Evolutionary conservation across 2,888 invertebrate genomes (phyloP), one percentile per base, ranked within the genome.

Genomic region (Acrocera orbiculus): DNA sequence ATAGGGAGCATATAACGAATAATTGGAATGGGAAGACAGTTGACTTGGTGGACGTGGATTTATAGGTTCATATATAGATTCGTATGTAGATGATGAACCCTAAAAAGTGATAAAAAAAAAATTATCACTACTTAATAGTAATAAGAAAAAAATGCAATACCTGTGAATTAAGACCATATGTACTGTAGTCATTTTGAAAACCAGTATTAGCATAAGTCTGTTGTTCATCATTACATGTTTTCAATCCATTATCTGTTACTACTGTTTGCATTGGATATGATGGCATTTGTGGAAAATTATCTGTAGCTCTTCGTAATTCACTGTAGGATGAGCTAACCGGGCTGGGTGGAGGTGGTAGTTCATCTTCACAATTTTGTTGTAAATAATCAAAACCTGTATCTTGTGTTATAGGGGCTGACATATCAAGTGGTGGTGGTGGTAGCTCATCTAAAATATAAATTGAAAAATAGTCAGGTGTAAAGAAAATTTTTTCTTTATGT

Each of bases 241-340:
- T 20, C 3, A 4, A 23, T 10, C 15, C 26, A n/a, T 19, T 30
- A 11, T 30, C 14, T n/a, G 30, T 30, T 5, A 23, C 23, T n/a
- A n/a, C n/a, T 3, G 34, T 10, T n/a, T 30, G 34, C 16, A 35
- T 35, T 27, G 44, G 39, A 30, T 43, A 44, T 2, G 40, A 36
- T 22, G 44, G 39, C 34, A 44, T 25, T 36, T 63, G 62, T 33
- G 62, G 63, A 35, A 66, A 63, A 35, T 70, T 69, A 47, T 79
- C 71, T 15, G 81, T 82, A 10, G 87, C 86, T 42, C 82, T 66
- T 34, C 80, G 67, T 36, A 87, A 61, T 60, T 87, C 87, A 50
- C 86, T 86, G 49, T 87, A 89, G 45, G 85, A 86, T 3, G 86
- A 87, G 48, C 85, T 86, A 1, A 87, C 87, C 3, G 87, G 87